Conservation (phyloP, 2,888 invertebrate species). For the Chrysolina oricalcia region DNA sequence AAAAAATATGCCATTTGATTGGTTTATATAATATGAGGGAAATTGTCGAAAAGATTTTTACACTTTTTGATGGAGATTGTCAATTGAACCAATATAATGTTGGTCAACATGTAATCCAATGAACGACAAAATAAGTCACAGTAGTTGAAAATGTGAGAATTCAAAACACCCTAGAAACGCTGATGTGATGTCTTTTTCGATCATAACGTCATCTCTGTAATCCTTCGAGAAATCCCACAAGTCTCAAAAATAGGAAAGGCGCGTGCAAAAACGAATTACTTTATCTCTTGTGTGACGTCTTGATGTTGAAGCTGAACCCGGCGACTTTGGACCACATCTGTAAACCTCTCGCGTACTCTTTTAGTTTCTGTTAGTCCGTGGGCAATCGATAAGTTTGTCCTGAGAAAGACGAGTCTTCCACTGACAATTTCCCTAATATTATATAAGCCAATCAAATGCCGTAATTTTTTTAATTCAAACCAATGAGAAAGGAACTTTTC, state of each 20-base stretch:
- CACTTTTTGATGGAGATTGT: too few relatives aligned
- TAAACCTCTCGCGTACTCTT: conserved; percentile 57
- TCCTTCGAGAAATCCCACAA: conserved; percentile 55
- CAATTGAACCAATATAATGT: too few relatives aligned
- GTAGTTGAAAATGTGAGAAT: neutral
- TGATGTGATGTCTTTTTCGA: neutral
- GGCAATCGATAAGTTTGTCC: neutral
- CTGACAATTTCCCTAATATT: too few relatives aligned
- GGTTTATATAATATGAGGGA: too few relatives aligned
- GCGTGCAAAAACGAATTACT: conserved; percentile 57
- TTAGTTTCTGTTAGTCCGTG: neutral
- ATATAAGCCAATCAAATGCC: too few relatives aligned
- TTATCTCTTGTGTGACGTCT: conserved; percentile 56
- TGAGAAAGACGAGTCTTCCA: too few relatives aligned
- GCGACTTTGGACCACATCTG: conserved; percentile 55
- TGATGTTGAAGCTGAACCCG: conserved; percentile 48
- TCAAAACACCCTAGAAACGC: neutral
- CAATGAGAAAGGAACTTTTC: too few relatives aligned
- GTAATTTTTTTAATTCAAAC: too few relatives aligned
- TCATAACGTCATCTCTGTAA: conserved; percentile 53
- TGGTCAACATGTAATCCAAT: too few relatives aligned
- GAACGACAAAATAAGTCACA: too few relatives aligned
- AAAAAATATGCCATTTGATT: too few relatives aligned
- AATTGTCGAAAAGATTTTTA: too few relatives aligned
- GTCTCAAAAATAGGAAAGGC: conserved; percentile 44